Evolutionary conservation across 2,113 vertebrate genomes (phyloP).

Genomic region (Amia ocellicauda): DNA sequence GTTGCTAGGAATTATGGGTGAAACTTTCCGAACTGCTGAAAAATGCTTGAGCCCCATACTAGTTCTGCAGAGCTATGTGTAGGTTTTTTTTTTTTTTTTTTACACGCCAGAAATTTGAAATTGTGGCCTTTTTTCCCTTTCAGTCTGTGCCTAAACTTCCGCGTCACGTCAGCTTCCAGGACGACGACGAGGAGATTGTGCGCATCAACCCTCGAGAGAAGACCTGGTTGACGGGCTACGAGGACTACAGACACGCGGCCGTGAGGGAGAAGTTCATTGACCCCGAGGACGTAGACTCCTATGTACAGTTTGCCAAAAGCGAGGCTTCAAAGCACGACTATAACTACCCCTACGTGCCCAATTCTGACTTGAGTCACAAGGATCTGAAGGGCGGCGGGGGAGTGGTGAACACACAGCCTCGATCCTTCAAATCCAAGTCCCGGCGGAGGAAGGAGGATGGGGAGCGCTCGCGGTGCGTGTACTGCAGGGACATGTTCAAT

Average conservation of each 20-base stretch:
- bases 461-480: slow-evolving; percentile 83
- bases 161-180: slow-evolving; percentile 84
- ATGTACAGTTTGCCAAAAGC: slow-evolving; percentile 88
- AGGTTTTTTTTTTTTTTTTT: too few species aligned
- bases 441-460: slow-evolving; percentile 75
- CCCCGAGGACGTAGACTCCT: slow-evolving; percentile 78
- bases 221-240: slow-evolving; percentile 89
- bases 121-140: too few species aligned
- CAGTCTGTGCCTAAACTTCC: slow-evolving; percentile 61
- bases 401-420: slow-evolving; percentile 84
- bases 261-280: slow-evolving; percentile 80
- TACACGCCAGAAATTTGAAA: too few species aligned
- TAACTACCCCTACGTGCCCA: slow-evolving; percentile 84
- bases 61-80: too few species aligned
- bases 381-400: slow-evolving; percentile 70
- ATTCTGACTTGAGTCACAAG: slow-evolving; percentile 74
- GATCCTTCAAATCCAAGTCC: slow-evolving; percentile 66
- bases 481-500: slow-evolving; percentile 92
- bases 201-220: slow-evolving; percentile 95
- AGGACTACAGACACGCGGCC: slow-evolving; percentile 92
- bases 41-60: too few species aligned
- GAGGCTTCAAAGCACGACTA: slow-evolving; percentile 91
- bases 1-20: too few species aligned
- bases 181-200: slow-evolving; percentile 92
- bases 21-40: too few species aligned